Evolutionary conservation across 1,140 invertebrate species (phyloP).

Genomic region (Apis laboriosa): DNA sequence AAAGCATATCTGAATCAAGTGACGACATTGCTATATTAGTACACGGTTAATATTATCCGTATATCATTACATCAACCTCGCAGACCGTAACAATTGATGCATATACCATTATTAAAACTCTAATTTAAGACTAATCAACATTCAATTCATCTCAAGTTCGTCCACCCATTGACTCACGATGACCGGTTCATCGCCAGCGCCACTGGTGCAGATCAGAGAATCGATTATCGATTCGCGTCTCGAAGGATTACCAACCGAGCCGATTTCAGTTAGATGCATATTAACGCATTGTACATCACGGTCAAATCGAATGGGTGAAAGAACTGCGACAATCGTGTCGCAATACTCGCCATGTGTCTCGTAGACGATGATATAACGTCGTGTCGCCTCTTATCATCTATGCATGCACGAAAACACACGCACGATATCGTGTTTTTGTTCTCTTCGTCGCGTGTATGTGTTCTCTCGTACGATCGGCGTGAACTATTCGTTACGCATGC

Average conservation of each 20-base stretch:
- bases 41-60: background rate
- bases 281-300: background rate
- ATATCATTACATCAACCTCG: background rate
- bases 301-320: conserved; percentile 42
- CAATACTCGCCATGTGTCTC: conserved; percentile 26
- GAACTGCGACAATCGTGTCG: conserved; percentile 35
- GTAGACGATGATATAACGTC: conserved; percentile 51
- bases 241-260: background rate
- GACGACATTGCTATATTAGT: too few relatives aligned
- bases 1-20: too few relatives aligned
- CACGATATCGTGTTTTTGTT: conserved; percentile 19
- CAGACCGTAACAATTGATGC: background rate
- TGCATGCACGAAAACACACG: conserved; percentile 22
- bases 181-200: background rate
- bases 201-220: background rate
- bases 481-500: conserved; percentile 52
- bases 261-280: background rate
- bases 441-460: background rate
- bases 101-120: background rate
- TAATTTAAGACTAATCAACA: background rate
- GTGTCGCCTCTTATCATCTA: conserved; percentile 46
- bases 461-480: conserved; percentile 19
- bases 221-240: background rate
- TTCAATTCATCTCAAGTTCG: conserved; percentile 4
- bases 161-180: background rate